phyloP scores from a whole-genome alignment of 2,888 invertebrate species.

The Agelastica alni region DNA sequence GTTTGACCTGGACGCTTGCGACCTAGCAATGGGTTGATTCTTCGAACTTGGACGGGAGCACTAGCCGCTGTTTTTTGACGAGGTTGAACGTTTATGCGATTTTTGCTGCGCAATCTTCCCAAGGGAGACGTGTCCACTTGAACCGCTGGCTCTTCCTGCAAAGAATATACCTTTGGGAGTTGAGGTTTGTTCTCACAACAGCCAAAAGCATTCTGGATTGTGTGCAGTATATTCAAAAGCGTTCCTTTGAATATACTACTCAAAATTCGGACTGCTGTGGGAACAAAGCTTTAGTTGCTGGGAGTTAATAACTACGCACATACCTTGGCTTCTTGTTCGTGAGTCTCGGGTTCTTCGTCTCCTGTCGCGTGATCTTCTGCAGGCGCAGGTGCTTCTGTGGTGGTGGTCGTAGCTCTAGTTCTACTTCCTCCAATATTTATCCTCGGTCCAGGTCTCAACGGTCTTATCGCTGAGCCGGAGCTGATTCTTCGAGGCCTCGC shows the following conservation, averaged over 20 bases:
- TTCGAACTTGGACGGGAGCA: constrained; percentile 60
- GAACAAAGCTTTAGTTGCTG: too few relatives aligned
- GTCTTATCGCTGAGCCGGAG: constrained; percentile 57
- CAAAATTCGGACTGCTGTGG: too few relatives aligned
- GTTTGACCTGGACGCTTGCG: constrained; percentile 55
- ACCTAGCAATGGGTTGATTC: constrained; percentile 62
- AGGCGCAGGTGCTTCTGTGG: constrained; percentile 58
- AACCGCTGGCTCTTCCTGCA: constrained; percentile 45
- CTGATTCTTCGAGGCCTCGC: constrained; percentile 52
- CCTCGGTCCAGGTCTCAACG: constrained; percentile 69
- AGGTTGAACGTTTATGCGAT: constrained; percentile 56
- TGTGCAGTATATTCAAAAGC: too few relatives aligned
- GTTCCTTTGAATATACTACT: too few relatives aligned
- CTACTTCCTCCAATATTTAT: constrained; percentile 63
- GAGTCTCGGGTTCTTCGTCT: constrained; percentile 49
- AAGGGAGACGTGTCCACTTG: constrained; percentile 52
- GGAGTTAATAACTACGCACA: too few relatives aligned
- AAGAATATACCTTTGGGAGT: too few relatives aligned
- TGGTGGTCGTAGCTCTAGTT: constrained; percentile 56
- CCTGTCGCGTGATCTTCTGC: constrained; percentile 50
- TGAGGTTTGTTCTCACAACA: too few relatives aligned
- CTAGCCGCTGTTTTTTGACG: constrained; percentile 59
- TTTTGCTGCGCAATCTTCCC: constrained; percentile 55
- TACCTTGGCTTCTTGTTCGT: constrained; percentile 43
- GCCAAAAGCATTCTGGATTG: too few relatives aligned